A percentile compares a stretch with the other conserved stretches of the same genome.
These are phyloP conservation scores for Temnothorax longispinosus DNA, from an alignment of 1,140 invertebrate species.

Conservation along the genomic window DNA sequence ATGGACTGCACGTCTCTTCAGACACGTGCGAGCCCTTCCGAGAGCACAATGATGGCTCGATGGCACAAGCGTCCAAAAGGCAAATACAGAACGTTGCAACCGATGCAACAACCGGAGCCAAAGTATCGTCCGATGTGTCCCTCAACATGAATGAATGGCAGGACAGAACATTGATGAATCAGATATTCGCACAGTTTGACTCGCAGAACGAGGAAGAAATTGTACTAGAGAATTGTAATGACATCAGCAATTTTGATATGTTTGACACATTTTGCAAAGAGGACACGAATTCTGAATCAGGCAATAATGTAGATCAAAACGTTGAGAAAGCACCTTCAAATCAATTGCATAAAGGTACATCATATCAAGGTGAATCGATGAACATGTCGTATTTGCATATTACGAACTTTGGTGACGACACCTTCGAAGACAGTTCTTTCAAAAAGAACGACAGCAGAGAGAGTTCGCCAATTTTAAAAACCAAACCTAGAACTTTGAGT, in stretches of 20 bases:
- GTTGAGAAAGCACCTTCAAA: not conserved
- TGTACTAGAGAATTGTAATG: not conserved
- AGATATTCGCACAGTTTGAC: slow-evolving; percentile 51
- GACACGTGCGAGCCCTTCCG: not conserved
- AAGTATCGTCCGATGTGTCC: not conserved
- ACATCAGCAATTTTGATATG: not conserved
- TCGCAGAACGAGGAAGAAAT: slow-evolving; percentile 15
- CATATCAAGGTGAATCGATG: not conserved
- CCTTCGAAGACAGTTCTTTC: not conserved
- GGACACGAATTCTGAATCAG: not conserved
- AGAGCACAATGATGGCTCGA: not conserved
- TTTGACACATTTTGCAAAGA: slow-evolving; percentile 21
- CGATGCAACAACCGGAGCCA: not conserved
- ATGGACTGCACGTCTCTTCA: not conserved
- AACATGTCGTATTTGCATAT: not conserved
- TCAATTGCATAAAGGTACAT: not conserved
- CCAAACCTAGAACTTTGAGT: not conserved
- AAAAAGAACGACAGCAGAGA: not conserved
- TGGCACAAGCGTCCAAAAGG: not conserved
- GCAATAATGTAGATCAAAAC: not conserved
- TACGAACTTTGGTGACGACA: slow-evolving; percentile 21
- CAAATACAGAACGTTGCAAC: not conserved
- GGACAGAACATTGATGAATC: slow-evolving; percentile 67
- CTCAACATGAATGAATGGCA: slow-evolving; percentile 63
- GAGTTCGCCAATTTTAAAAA: slow-evolving; percentile 16